Base-by-base conservation (phyloP, 2,888 invertebrate genomes). In the Oxytorus armatus region DNA sequence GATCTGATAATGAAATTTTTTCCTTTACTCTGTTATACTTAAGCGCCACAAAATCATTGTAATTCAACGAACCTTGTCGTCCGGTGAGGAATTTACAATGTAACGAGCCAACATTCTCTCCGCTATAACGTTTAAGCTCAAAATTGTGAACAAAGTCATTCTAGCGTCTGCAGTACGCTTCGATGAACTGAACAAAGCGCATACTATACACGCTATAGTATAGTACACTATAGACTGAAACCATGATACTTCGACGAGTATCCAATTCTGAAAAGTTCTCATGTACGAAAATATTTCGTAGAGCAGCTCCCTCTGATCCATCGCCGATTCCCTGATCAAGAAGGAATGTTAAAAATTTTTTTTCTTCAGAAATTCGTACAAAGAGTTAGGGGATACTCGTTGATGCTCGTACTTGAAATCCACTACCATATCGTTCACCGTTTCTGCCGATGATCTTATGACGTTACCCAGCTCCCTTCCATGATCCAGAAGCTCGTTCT, bases 151-250 rank as follows among this genome's bases (percentile, higher is more conserved):
- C 47, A 95, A 89, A 85, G 93, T 92, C 75, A 95, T 90, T 82
- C 95, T 90, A 2, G 95, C 94, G 59, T 92, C 91, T n/a, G 90
- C 86, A 0, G 95, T 94, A 36, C 93, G 92, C 69, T 91, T 90
- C 0, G 93, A 92, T 1, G 95, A 93, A 42, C 95, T 95, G 25
- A 94, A 90, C 70, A 95, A 85, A 76, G 94, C 93, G 49, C 93
- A 92, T 42, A 94, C 86, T 61, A 94, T 85, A 47, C 94, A 90
- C 14, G 93, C 91, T 3, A 92, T 84, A 14, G 93, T 88, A 86
- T 95, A 95, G 90, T 94, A 95, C n/a, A 94, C 88, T 29, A 95
- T 89, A 0, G 94, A 93, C 87, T 95, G 95, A 76, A 95, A 91
- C 92, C 95, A 94, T 0, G 94, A 94, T 66, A 95, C 92, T 92